phyloP scores from a whole-genome alignment of 2,797 vertebrate species.

The Sphenodon punctatus region DNA sequence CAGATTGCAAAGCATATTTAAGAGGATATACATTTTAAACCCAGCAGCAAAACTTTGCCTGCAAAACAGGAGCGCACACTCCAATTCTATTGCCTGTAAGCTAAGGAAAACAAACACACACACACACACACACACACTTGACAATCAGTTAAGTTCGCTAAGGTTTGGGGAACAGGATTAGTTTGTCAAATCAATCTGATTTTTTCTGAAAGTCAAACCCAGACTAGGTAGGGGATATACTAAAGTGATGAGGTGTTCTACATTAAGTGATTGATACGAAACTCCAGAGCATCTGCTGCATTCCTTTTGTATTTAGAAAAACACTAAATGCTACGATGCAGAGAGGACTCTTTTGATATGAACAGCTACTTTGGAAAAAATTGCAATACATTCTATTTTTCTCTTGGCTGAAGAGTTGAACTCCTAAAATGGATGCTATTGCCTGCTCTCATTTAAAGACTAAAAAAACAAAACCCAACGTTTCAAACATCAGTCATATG shows the following conservation, averaged over 20 bases:
- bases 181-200: not conserved
- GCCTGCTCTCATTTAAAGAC: not conserved
- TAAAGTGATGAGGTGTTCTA: not conserved
- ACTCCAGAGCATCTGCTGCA: not conserved
- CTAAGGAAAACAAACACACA: not conserved
- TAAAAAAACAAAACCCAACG: not conserved
- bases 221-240: not conserved
- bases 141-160: not conserved
- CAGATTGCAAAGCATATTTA: not conserved
- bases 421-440: not conserved
- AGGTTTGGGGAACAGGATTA: not conserved
- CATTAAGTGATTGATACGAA: not conserved
- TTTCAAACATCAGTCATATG: not conserved
- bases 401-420: not conserved
- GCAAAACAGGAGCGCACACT: not conserved
- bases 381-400: not conserved
- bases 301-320: not conserved
- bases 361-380: not conserved
- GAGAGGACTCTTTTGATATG: not conserved
- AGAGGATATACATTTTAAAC: constrained; percentile 10
- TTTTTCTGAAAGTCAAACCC: not conserved
- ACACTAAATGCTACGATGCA: not conserved
- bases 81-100: not conserved
- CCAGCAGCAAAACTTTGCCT: not conserved
- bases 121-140: not conserved